A percentile compares a stretch with the other conserved stretches of the same genome.
These are phyloP conservation scores for Caenorhabditis virilis DNA, from an alignment of 2,888 invertebrate genomes.

Conservation along the genomic window DNA sequence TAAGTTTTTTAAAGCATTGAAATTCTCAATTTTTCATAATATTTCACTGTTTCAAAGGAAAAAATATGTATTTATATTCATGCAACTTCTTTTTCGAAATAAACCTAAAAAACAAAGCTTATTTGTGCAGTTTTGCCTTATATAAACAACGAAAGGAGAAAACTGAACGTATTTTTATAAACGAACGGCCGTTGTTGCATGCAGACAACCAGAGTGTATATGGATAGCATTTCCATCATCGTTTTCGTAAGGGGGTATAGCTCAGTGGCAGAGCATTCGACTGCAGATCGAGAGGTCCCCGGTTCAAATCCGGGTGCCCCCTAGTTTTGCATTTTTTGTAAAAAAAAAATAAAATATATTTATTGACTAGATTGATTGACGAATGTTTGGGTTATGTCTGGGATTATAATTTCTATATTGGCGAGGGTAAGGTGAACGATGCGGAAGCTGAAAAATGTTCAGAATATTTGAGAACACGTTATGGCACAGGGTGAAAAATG, in stretches of 20 bases:
- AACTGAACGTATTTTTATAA: too few relatives aligned
- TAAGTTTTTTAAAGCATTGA: too few relatives aligned
- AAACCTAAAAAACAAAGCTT: too few relatives aligned
- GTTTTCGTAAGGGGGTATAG: constrained; percentile 66
- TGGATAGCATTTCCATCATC: too few relatives aligned
- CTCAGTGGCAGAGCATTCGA: constrained; percentile 68
- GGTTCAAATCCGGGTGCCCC: constrained; percentile 65
- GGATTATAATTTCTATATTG: neutral
- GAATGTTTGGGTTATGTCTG: neutral
- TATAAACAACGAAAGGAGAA: too few relatives aligned
- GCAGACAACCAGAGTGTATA: too few relatives aligned
- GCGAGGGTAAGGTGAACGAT: neutral
- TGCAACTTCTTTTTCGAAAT: too few relatives aligned
- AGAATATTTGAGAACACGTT: neutral
- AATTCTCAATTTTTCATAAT: too few relatives aligned
- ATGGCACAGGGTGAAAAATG: neutral
- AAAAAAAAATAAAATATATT: neutral
- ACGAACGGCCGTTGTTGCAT: too few relatives aligned
- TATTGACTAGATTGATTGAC: constrained; percentile 1
- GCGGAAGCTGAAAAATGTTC: neutral
- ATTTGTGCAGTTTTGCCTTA: too few relatives aligned
- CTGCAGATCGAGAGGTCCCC: constrained; percentile 68
- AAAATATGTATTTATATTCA: too few relatives aligned
- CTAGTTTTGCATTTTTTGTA: constrained; percentile 39
- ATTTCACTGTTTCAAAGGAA: too few relatives aligned